Evolutionary conservation across 2,888 invertebrate species (phyloP), one percentile per base, ranked within the genome.

Genomic region (Nomada fucata): DNA sequence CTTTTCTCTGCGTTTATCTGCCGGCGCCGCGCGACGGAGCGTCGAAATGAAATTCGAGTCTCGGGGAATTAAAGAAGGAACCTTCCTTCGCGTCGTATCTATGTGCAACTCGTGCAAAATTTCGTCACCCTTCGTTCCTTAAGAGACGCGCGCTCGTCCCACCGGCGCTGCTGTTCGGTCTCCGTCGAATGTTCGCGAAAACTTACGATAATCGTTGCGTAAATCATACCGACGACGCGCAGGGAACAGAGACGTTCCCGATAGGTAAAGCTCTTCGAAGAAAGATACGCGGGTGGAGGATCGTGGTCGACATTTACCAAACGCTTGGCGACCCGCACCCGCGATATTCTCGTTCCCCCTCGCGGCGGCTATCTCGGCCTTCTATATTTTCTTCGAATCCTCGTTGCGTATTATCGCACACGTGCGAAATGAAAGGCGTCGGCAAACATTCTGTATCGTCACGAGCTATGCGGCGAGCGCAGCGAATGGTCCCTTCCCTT

Each of bases 401-500:
- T 72, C 44, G 64, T 61, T 57, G 60, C 80, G 52, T 57, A 23
- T 79, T 57, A 67, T 79, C 52, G 67, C 18, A 61, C 55, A 53
- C 63, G 76, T 65, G 77, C 18, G 59, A 79, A 78, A 60, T 26
- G 76, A 68, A 74, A 81, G 55, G 64, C 64, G 70, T 74, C 70
- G 23, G 68, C 50, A 42, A 67, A 65, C 70, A 50, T 15, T n/a
- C 26, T 26, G 29, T 61, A 47, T 55, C 55, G 69, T 68, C 72
- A 68, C 65, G 57, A 55, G 23, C 67, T 7, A 50, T 36, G 57
- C 44, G 15, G 15, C 69, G 36, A 86, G 59, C 74, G 47, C 52
- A 57, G 72, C 61, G 59, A 67, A 57, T 60, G 57, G 57, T 26
- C 13, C 63, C 44, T 76, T 76, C 81, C 53, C 68, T 61, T 61